phyloP scores from a whole-genome alignment of 1,140 invertebrate species.

The Plutomurus gul region DNA sequence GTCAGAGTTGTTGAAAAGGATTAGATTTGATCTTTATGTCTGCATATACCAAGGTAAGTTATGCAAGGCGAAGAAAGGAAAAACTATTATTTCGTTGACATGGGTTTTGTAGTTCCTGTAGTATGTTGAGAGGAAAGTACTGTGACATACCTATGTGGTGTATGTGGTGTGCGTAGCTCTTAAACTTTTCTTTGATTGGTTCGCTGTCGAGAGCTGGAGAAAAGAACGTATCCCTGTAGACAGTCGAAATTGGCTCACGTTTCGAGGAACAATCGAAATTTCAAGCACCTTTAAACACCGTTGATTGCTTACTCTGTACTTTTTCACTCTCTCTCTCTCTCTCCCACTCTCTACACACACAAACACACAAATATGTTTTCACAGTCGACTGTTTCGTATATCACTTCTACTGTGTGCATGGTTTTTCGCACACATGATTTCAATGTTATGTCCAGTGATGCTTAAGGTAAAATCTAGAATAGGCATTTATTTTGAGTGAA shows the following conservation, averaged over 20 bases:
- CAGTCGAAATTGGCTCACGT: slow-evolving; percentile 34
- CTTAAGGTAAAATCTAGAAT: not conserved
- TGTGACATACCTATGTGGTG: not conserved
- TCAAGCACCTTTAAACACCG: slow-evolving; percentile 39
- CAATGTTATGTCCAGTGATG: not conserved
- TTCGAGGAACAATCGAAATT: slow-evolving; percentile 40
- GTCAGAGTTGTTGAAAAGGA: slow-evolving; percentile 5
- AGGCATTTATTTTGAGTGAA: slow-evolving; percentile 2
- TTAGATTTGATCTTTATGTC: slow-evolving; percentile 10
- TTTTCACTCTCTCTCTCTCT: not conserved
- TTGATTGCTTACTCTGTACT: slow-evolving; percentile 40
- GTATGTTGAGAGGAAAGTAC: not conserved
- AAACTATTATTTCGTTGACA: not conserved
- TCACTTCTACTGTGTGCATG: too few species aligned
- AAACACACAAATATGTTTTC: too few species aligned
- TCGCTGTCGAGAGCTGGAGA: not conserved
- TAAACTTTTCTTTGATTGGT: slow-evolving; percentile 11
- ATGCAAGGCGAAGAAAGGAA: not conserved
- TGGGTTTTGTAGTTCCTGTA: not conserved
- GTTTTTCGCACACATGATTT: too few species aligned
- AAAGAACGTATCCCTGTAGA: not conserved
- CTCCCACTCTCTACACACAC: too few species aligned
- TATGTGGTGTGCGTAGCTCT: not conserved
- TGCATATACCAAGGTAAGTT: not conserved
- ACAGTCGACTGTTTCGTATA: too few species aligned